Evolutionary conservation across 2,888 invertebrate genomes (phyloP).

Genomic region (Auanema freiburgensis): DNA sequence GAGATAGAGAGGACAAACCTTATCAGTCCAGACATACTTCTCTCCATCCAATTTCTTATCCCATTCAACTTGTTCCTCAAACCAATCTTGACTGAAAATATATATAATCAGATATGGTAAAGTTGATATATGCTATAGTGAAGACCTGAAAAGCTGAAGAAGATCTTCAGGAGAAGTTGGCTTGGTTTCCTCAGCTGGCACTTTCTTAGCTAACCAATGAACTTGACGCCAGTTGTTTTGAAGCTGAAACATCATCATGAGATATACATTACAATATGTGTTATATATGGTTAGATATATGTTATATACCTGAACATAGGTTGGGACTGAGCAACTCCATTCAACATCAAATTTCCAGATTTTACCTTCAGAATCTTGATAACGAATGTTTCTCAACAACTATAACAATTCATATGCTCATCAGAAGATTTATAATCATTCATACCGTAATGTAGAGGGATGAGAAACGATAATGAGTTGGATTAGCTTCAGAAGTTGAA

Average conservation of each 20-base stretch:
- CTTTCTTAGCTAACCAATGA: conserved; percentile 61
- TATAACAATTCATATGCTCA: too few species aligned
- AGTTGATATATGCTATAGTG: not conserved
- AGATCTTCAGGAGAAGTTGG: conserved; percentile 32
- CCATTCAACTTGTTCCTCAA: conserved; percentile 44
- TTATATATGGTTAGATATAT: too few species aligned
- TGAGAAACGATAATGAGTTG: conserved; percentile 63
- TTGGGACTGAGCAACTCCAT: conserved; percentile 63
- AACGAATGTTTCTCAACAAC: conserved; percentile 41
- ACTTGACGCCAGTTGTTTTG: conserved; percentile 62
- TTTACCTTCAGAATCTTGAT: conserved; percentile 49
- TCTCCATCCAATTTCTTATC: conserved; percentile 52
- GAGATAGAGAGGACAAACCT: conserved; percentile 25
- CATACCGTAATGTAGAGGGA: conserved; percentile 58
- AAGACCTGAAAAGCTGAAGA: conserved; percentile 29
- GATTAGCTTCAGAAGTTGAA: conserved; percentile 47
- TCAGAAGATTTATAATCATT: not conserved
- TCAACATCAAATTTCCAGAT: conserved; percentile 56
- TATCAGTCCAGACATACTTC: conserved; percentile 49
- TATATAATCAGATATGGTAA: too few species aligned
- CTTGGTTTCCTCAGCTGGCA: conserved; percentile 44
- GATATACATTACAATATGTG: not conserved
- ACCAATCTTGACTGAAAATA: conserved; percentile 46
- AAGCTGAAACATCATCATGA: conserved; percentile 39
- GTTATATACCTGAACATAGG: conserved; percentile 53